phyloP scores from a whole-genome alignment of 2,888 invertebrate species.

The Geotrupes spiniger region DNA sequence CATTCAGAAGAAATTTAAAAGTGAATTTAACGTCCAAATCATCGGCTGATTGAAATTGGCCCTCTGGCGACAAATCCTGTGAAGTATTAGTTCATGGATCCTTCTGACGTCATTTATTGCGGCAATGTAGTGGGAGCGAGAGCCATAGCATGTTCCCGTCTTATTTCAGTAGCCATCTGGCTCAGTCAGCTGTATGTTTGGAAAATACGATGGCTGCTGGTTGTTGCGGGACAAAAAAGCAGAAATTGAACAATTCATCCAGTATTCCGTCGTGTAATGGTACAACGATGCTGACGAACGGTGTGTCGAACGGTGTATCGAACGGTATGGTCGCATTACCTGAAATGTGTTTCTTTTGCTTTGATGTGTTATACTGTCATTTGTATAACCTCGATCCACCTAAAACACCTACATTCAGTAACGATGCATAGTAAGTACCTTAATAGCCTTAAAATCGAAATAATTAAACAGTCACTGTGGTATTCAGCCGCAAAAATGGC shows the following conservation, averaged over 20 bases:
- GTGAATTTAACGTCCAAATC: too few relatives aligned
- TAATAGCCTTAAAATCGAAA: not conserved
- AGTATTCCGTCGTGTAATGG: slow-evolving; percentile 46
- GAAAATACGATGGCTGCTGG: slow-evolving; percentile 73
- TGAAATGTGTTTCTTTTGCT: slow-evolving; percentile 99
- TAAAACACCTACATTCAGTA: slow-evolving; percentile 86
- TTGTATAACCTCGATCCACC: slow-evolving; percentile 91
- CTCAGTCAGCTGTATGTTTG: slow-evolving; percentile 37
- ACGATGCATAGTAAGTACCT: slow-evolving; percentile 87
- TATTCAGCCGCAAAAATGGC: not conserved
- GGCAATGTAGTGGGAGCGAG: slow-evolving; percentile 17
- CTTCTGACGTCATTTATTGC: slow-evolving; percentile 21
- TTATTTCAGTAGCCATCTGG: slow-evolving; percentile 29
- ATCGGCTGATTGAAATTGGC: too few relatives aligned
- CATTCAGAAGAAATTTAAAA: too few relatives aligned
- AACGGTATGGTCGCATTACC: slow-evolving; percentile 71
- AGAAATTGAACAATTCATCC: slow-evolving; percentile 73
- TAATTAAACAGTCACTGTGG: not conserved
- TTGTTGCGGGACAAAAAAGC: slow-evolving; percentile 90
- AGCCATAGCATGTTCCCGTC: slow-evolving; percentile 16
- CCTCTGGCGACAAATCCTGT: too few relatives aligned
- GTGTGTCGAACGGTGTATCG: slow-evolving; percentile 42
- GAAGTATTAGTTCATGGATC: too few relatives aligned
- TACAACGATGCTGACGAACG: slow-evolving; percentile 41
- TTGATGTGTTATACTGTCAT: slow-evolving; percentile 95